Percentiles rank a stretch among this genome's conserved stretches.
Conservation (phyloP, 1,140 invertebrate species). For the Scaptomyza hsui region DNA sequence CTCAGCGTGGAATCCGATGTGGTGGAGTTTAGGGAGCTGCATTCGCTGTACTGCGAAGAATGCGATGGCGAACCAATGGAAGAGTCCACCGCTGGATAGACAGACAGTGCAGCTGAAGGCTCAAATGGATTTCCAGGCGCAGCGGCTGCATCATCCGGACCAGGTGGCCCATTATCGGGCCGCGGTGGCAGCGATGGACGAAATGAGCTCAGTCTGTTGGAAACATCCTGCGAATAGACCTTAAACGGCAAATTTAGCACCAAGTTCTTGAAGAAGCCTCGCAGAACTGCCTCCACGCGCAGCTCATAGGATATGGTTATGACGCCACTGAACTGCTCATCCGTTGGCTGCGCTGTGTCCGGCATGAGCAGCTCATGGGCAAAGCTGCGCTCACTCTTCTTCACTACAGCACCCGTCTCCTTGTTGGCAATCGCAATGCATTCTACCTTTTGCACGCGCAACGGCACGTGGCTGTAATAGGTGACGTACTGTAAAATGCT, state of each 20-base stretch:
- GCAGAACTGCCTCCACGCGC: conserved; percentile 76
- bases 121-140: conserved; percentile 67
- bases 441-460: conserved; percentile 74
- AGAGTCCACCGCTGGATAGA: conserved; percentile 71
- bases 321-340: conserved; percentile 68
- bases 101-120: conserved; percentile 36
- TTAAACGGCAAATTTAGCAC: conserved; percentile 76
- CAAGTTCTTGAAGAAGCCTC: conserved; percentile 81
- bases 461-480: conserved; percentile 75
- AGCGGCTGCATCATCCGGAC: conserved; percentile 40
- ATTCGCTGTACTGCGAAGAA: conserved; percentile 76
- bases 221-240: conserved; percentile 69
- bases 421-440: conserved; percentile 70
- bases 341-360: conserved; percentile 67
- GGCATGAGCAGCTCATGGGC: conserved; percentile 78
- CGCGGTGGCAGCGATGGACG: conserved; percentile 60
- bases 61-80: conserved; percentile 81
- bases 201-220: conserved; percentile 34
- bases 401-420: conserved; percentile 78
- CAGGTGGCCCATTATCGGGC: conserved; percentile 62
- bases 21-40: conserved; percentile 75
- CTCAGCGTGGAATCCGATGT: conserved; percentile 78
- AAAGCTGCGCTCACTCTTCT: conserved; percentile 80
- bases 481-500: conserved; percentile 66
- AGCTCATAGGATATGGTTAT: conserved; percentile 79